A percentile compares a stretch with the other conserved stretches of the same genome.
phyloP scores from a whole-genome alignment of 1,140 invertebrate genomes.

The Apis dorsata region DNA sequence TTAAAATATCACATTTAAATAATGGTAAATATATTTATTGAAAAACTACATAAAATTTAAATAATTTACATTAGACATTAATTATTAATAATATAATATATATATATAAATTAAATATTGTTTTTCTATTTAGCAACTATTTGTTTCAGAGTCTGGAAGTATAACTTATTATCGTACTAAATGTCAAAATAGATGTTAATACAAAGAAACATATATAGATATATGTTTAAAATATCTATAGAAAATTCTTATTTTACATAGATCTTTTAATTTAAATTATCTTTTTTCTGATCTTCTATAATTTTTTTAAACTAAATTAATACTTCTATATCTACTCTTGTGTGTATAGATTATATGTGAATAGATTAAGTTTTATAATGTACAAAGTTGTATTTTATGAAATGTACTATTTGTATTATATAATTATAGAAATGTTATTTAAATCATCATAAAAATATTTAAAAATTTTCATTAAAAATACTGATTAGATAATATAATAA shows the following conservation, averaged over 20 bases:
- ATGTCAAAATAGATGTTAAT: slow-evolving; percentile 57
- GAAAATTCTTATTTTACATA: slow-evolving; percentile 7
- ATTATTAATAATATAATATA: no score
- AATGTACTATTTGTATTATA: slow-evolving; percentile 1
- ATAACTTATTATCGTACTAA: slow-evolving; percentile 42
- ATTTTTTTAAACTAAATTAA: not conserved
- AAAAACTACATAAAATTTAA: not conserved
- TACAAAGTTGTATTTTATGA: not conserved
- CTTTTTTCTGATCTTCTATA: no score
- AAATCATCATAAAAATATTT: not conserved
- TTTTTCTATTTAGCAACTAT: slow-evolving; percentile 3
- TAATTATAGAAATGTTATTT: not conserved
- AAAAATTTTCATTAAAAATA: not conserved
- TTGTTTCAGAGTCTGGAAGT: slow-evolving; percentile 44
- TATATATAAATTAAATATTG: not conserved
- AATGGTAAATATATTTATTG: slow-evolving; percentile 44
- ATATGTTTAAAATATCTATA: not conserved
- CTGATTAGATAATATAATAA: not conserved
- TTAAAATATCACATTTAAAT: slow-evolving; percentile 39
- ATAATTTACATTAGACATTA: no score
- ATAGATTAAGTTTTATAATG: not conserved
- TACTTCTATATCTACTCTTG: not conserved
- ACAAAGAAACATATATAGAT: not conserved
- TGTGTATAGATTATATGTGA: no score
- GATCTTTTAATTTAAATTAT: not conserved